Evolutionary conservation across 1,140 invertebrate genomes (phyloP).

Genomic region (Polypedilum vanderplanki): DNA sequence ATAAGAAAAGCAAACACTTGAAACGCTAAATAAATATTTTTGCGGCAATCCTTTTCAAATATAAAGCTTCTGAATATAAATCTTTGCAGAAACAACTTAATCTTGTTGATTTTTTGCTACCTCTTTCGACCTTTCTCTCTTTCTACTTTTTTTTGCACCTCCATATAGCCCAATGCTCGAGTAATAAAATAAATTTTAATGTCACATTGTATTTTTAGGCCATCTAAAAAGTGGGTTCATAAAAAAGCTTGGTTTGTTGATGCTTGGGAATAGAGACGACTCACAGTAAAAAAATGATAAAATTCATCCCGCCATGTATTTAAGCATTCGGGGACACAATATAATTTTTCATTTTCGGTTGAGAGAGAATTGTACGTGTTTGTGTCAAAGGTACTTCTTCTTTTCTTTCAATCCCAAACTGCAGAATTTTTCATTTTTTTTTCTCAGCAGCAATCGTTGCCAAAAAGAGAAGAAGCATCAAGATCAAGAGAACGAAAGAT

Average conservation of each 20-base stretch:
- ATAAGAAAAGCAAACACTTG: conserved; percentile 6
- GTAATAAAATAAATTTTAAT: conserved; percentile 17
- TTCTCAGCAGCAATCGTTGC: not conserved
- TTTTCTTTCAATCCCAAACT: not conserved
- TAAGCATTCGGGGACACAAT: conserved; percentile 7
- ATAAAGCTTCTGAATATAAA: conserved; percentile 14
- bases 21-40: conserved; percentile 20
- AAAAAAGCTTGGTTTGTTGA: not conserved
- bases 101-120: conserved; percentile 18
- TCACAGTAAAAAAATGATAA: not conserved
- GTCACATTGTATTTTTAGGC: conserved; percentile 17
- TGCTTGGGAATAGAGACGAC: not conserved
- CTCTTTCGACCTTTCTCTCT: not conserved
- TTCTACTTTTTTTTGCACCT: conserved; percentile 11
- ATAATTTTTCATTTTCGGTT: conserved; percentile 19
- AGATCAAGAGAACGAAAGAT: not conserved
- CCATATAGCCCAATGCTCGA: not conserved
- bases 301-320: not conserved
- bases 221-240: conserved; percentile 5
- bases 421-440: not conserved
- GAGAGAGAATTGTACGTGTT: conserved; percentile 11
- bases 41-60: conserved; percentile 5
- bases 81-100: conserved; percentile 18
- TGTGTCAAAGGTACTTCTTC: conserved; percentile 17
- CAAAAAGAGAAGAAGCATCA: not conserved